Evolutionary conservation across 2,113 vertebrate species (phyloP), one percentile per base, ranked within the genome.

Genomic region (Talpa occidentalis): DNA sequence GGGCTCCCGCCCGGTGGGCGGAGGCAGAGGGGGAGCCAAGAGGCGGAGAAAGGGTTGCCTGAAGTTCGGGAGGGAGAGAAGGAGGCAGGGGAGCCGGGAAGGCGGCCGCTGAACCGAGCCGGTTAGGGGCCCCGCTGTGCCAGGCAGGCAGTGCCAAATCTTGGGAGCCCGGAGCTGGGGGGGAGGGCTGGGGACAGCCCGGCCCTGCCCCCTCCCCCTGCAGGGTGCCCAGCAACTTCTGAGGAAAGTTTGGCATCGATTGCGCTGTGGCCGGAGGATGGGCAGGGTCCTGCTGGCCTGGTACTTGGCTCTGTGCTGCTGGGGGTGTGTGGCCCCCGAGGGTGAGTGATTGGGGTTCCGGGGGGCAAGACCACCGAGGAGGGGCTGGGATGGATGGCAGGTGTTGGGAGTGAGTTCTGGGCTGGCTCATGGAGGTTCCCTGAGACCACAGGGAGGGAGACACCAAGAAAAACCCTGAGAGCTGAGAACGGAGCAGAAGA

Each of bases 171-270:
- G 9, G 82, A 86, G 88, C 88, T 80, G 90, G 94, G 96, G 96
- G 96, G 94, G 97, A 97, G 96, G 96, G 96, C 94, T 64, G 74
- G 97, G 97, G 82, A 97, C 93, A 80, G 69, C 96, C 96, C 70
- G 86, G 95, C 96, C 97, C 96, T 96, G 95, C 97, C 96, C 97
- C 96, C 96, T 94, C 86, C 94, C 84, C 69, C 44, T 22, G 21
- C 76, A 15, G 81, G 54, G 94, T 80, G 88, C 88, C 93, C 93
- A 83, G 83, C 70, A 94, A 97, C 93, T 97, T 97, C 54, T 21
- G 94, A 91, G 76, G 47, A 96, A 97, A 97, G 97, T 97, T 97
- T 96, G 94, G 91, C 95, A 72, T 42, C 44, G 26, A 24, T 32
- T 30, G 56, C 3, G 2, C 59, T 4, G 26, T 24, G 85, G 59